Evolutionary conservation across 2,888 invertebrate genomes (phyloP), one percentile per base, ranked within the genome.

Genomic region (Matsumyia berberina): DNA sequence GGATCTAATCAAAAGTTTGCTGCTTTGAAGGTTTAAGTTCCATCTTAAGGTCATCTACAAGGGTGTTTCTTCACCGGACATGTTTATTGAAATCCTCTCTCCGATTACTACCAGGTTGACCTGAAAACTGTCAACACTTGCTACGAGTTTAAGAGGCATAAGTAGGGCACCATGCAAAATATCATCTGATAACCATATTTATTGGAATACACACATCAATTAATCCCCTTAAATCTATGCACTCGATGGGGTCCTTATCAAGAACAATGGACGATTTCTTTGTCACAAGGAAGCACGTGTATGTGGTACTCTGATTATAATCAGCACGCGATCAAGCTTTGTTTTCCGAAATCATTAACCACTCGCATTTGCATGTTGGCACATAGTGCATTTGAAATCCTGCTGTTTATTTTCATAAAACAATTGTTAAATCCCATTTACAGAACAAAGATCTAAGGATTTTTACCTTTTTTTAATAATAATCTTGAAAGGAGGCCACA

Each of bases 361-460:
- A 62, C 69, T 64, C 51, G 42, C 2, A 69, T 62, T 76, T 42
- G 62, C 53, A 81, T 81, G 35, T 19, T 11, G 29, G 31, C 33
- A 31, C 9, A n/a, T n/a, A 3, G 46, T 58, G 19, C 53, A 62
- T 72, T 69, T 46, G 51, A 44, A 60, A 69, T 12, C 80, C 57
- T 53, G 85, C 74, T 80, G 85, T 80, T 85, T 85, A 60, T 85
- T 85, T 85, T 85, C 39, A 80, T 85, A 80, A 74, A 80, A 85
- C 74, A 80, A 80, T 74, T 51, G 69, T 80, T 74, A 70, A 69
- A 74, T 74, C 57, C 33, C 51, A 58, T 80, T 79, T 74, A 46
- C 2, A 3, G 7, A 29, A 35, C 29, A 64, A 15, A 53, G 29
- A 35, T 55, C 11, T 53, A 42, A 53, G 11, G 53, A 35, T 11